These are phyloP conservation scores for Catharus fuscescens DNA, from an alignment of 2,113 vertebrate species.

Conservation along the genomic window DNA sequence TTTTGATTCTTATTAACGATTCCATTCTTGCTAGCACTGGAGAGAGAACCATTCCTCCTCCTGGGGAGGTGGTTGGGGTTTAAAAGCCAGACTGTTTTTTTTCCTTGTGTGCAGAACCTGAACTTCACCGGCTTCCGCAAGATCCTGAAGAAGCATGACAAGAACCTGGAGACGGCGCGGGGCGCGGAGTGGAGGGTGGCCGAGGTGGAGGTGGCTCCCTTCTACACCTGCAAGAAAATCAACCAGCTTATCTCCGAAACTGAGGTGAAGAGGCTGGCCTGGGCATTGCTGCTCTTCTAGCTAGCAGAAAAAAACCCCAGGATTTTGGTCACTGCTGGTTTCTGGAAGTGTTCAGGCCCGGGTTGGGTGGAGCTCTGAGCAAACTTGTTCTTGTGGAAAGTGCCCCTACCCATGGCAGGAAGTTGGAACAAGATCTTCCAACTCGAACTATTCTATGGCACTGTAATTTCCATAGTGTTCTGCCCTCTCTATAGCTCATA, in stretches of 20 bases:
- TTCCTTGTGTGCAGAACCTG: constrained; percentile 84
- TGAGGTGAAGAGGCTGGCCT: constrained; percentile 78
- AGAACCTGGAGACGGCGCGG: constrained; percentile 94
- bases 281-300: background rate
- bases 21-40: background rate
- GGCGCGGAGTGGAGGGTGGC: constrained; percentile 96
- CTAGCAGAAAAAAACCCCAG: background rate
- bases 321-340: background rate
- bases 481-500: background rate
- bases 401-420: background rate
- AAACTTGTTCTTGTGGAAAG: background rate
- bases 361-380: background rate
- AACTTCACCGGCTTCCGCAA: constrained; percentile 99
- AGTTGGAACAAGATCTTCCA: background rate
- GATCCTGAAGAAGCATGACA: constrained; percentile 99
- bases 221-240: constrained; percentile 99
- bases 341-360: background rate
- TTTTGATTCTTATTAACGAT: background rate
- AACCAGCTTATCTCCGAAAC: constrained; percentile 97
- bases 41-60: background rate
- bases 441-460: background rate
- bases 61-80: background rate
- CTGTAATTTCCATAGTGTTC: background rate
- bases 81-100: background rate
- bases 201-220: constrained; percentile 96